These are phyloP conservation scores for Pyrochroa serraticornis DNA, from an alignment of 2,888 invertebrate genomes.

Conservation along the genomic window DNA sequence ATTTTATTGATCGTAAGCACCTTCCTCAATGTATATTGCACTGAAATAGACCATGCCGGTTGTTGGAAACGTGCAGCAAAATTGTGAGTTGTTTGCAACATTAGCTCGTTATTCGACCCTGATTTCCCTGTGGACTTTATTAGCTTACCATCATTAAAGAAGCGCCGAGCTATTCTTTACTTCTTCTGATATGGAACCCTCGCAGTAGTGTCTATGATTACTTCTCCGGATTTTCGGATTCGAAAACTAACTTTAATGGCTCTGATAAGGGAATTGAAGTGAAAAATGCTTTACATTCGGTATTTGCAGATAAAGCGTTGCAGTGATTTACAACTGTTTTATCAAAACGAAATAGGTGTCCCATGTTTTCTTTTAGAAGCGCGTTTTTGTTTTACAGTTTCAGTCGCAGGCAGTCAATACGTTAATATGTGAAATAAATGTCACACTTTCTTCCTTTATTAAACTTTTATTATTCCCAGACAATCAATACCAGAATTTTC, in stretches of 20 bases:
- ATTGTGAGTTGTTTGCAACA: conserved; percentile 28
- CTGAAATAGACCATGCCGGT: conserved; percentile 9
- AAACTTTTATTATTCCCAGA: conserved; percentile 10
- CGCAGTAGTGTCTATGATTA: conserved; percentile 15
- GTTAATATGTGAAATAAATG: conserved; percentile 11
- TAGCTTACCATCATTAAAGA: conserved; percentile 28
- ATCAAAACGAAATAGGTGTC: conserved; percentile 20
- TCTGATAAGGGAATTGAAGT: conserved; percentile 23
- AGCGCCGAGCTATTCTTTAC: conserved; percentile 24
- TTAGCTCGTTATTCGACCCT: conserved; percentile 28
- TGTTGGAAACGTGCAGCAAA: conserved; percentile 23
- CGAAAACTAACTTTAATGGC: conserved; percentile 21
- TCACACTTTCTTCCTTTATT: conserved; percentile 17
- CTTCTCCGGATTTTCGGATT: conserved; percentile 17
- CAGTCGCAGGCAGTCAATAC: conserved; percentile 14
- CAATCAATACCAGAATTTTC: not conserved
- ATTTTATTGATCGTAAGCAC: not conserved
- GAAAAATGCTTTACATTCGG: conserved; percentile 25
- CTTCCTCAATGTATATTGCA: conserved; percentile 5
- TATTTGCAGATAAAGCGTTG: conserved; percentile 25
- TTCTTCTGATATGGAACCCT: conserved; percentile 13
- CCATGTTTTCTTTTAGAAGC: conserved; percentile 18
- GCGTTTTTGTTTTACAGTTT: conserved; percentile 20
- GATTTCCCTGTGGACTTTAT: conserved; percentile 31
- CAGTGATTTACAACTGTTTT: conserved; percentile 26